Base-by-base conservation (phyloP, 2,888 invertebrate genomes). In the Eledona agricola region DNA sequence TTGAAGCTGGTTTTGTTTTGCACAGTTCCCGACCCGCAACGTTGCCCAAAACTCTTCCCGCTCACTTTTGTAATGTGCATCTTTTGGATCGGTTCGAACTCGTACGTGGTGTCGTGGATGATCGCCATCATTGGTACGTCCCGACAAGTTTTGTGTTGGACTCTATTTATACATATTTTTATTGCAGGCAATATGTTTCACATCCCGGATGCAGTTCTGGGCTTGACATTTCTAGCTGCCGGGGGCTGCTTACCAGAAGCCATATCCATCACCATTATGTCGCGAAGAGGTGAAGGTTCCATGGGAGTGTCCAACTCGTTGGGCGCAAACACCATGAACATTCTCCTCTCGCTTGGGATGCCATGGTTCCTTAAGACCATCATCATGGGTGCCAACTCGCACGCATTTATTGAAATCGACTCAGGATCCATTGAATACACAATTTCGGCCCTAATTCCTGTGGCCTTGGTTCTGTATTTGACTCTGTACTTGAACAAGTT, bases 61-160 rank as follows among this genome's bases (percentile, higher is more conserved):
- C 23, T 89, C 0, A 86, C 93, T 0, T 96, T 96, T 71, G 58
- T 90, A 7, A 88, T 94, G 85, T 93, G 93, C 69, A 86, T 94
- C 13, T 72, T 90, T 1, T 93, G 91, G 86, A 92, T 96, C 57
- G 95, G 90, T 1, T 73, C 79, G 1, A 87, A 92, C 58, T 91
- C 95, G 0, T 96, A 94, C 70, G 65, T 93, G 42, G 89, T 93
- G 13, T 89, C 95, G 0, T 96, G 96, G 96, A 92, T 94, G 87
- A 88, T 95, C 72, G 86, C 92, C 16, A 81, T 90, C 2, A 85
- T 94, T 58, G 95, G 95, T 89, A 73, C 15, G n/a, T n/a, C n/a
- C n/a, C n/a, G n/a, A n/a, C n/a, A n/a, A n/a, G n/a, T n/a, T n/a
- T n/a, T n/a, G n/a, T n/a, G n/a, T n/a, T n/a, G n/a, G n/a, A n/a